Base-by-base conservation (phyloP, 2,113 vertebrate species). In the Erythrolamprus reginae region DNA sequence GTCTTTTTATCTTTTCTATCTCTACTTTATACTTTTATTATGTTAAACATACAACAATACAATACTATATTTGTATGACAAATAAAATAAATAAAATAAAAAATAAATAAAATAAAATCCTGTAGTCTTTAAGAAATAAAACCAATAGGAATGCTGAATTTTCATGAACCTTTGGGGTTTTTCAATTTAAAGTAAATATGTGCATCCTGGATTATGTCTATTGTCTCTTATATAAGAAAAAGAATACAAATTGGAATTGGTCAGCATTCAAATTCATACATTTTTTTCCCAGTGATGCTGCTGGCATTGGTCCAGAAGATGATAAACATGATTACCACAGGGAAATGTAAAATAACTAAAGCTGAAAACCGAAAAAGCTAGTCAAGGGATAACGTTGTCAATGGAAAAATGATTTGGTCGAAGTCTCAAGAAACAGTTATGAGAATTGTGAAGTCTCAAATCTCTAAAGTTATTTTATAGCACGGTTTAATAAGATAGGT, bases 321-420 rank as follows among this genome's bases (percentile, higher is more conserved):
- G 48, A 84, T 56, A 92, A 93, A 92, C 33, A 90, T 82, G 77
- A 17, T 65, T 93, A 89, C 51, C 10, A 19, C 28, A 86, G 65
- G 94, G 52, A 92, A 94, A 91, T 83, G 6, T 84, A 89, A 93
- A 21, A 89, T 94, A 93, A 93, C 92, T 93, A 87, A 90, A 93
- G 88, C 33, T 92, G 89, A 90, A 93, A 83, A 58, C 77, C 93
- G 65, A 83, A 94, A 70, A 70, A 70, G 91, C 1, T 3, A 92
- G 91, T 88, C 92, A 83, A 52, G 90, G 91, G 88, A 94, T 87
- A 90, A 92, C 82, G 87, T 93, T 86, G 55, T 94, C 94, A 95
- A 15, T 89, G 89, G 47, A 52, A 70, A 42, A 77, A 93, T 91
- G 45, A 93, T 93, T 83, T 70, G 93, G 87, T 33, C 92, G 52